phyloP scores from a whole-genome alignment of 2,888 invertebrate genomes.

The Tridacna crocea region DNA sequence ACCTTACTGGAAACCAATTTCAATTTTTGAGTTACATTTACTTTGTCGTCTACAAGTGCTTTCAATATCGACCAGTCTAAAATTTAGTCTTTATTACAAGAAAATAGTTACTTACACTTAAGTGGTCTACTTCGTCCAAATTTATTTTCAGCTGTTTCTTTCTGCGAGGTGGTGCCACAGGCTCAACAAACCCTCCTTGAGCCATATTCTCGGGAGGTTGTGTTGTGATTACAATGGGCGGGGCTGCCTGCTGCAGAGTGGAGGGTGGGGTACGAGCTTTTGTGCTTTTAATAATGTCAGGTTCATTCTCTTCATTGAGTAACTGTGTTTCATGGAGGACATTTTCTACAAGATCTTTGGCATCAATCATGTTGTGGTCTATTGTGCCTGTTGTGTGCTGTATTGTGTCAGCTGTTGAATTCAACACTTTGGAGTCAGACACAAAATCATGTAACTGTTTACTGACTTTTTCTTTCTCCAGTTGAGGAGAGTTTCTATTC shows the following conservation, averaged over 20 bases:
- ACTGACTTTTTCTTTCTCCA: conserved; percentile 58
- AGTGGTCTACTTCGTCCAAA: not conserved
- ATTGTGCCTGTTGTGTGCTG: conserved; percentile 24
- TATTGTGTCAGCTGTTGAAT: conserved; percentile 3
- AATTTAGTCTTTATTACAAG: too few relatives aligned
- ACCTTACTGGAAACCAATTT: too few relatives aligned
- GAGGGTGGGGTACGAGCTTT: conserved; percentile 85
- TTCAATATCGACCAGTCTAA: too few relatives aligned
- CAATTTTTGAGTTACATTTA: too few relatives aligned
- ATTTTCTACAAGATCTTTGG: conserved; percentile 68
- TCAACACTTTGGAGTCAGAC: conserved; percentile 12
- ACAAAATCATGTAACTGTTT: conserved; percentile 60
- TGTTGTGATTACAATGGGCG: not conserved
- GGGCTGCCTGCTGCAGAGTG: conserved; percentile 5
- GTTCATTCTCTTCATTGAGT: conserved; percentile 86
- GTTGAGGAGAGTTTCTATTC: conserved; percentile 58
- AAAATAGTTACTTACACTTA: not conserved
- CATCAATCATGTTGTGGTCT: conserved; percentile 53
- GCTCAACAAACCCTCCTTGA: conserved; percentile 41
- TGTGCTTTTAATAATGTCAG: conserved; percentile 96
- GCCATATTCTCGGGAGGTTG: not conserved
- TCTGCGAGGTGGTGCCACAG: conserved; percentile 77
- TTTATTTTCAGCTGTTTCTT: conserved; percentile 74
- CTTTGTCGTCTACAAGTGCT: too few relatives aligned
- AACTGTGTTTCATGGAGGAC: conserved; percentile 71